Base-by-base conservation (phyloP, 2,888 invertebrate species). In the Meloe dianella region DNA sequence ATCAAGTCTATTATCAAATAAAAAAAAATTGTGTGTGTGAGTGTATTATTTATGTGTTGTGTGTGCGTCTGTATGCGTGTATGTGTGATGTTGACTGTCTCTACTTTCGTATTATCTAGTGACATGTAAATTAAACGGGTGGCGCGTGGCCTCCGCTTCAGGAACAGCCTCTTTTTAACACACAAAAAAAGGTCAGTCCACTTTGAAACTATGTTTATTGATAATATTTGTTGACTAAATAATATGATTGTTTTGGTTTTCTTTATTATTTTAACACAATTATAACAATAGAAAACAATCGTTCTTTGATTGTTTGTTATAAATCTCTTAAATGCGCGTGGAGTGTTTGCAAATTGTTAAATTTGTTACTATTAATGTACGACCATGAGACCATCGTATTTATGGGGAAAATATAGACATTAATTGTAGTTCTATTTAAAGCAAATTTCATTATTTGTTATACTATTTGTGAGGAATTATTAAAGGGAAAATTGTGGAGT, bases 181-280 rank as follows among this genome's bases (percentile, higher is more conserved):
- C 47, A 41, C 1, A 22, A 0, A 51, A 54, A 54, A 67, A 67
- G 66, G 66, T 67, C 66, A 66, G 66, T 66, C 17, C 32, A 41
- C 29, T 59, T 20, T 38, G 9, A 51, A 6, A 32, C n/a, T 41
- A 14, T 12, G 2, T 38, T 17, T 41, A 17, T 41, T 7, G 17
- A 41, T 17, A 41, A 6, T n/a, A 7, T 41, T 41, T n/a, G n/a
- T n/a, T n/a, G n/a, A n/a, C n/a, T n/a, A n/a, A n/a, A n/a, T n/a
- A n/a, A n/a, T n/a, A n/a, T n/a, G n/a, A n/a, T n/a, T n/a, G n/a
- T n/a, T n/a, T n/a, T n/a, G n/a, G n/a, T 17, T n/a, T 41, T 41
- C 0, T 7, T 1, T 32, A 9, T 32, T 32, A 32, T 32, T 32
- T 32, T 10, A 8, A 32, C 10, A 32, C 38, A n/a, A 38, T 51